Percentiles rank a stretch among this genome's conserved stretches.
Conservation (phyloP, 1,140 invertebrate genomes). For the Bombus waltoni region DNA sequence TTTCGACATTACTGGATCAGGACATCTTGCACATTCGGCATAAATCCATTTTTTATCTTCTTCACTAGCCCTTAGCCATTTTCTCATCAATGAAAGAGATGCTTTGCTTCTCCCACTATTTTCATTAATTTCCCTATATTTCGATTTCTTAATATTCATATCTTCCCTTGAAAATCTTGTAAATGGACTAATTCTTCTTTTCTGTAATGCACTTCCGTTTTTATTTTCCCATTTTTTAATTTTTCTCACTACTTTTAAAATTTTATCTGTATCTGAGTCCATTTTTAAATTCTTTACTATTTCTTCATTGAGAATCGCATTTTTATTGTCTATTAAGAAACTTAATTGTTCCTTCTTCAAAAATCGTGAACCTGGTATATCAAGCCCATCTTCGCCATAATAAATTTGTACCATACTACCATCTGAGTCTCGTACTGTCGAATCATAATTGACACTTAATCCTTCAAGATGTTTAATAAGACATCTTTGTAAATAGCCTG, state of each 20-base stretch:
- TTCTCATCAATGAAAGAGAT: constrained; percentile 84
- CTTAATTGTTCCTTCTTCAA: constrained; percentile 90
- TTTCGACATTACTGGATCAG: constrained; percentile 89
- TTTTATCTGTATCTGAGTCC: constrained; percentile 79
- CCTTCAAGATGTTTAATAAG: constrained; percentile 99
- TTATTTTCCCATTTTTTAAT: constrained; percentile 86
- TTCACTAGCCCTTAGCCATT: constrained; percentile 85
- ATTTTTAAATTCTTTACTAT: constrained; percentile 84
- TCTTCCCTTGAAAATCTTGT: constrained; percentile 71
- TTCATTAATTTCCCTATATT: constrained; percentile 62
- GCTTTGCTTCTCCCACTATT: constrained; percentile 75
- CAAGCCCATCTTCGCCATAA: constrained; percentile 99
- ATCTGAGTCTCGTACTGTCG: constrained; percentile 97
- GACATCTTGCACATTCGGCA: constrained; percentile 82
- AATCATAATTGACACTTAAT: constrained; percentile 94
- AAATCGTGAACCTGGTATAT: constrained; percentile 94
- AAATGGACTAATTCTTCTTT: constrained; percentile 75
- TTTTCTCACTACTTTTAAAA: constrained; percentile 82
- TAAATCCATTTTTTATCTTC: constrained; percentile 83
- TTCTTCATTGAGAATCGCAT: constrained; percentile 85
- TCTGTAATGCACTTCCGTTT: constrained; percentile 80
- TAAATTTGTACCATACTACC: constrained; percentile 94
- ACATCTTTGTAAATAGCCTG: constrained; percentile 98
- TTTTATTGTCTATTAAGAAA: constrained; percentile 92
- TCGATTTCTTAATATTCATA: constrained; percentile 69